These are phyloP conservation scores for Galago senegalensis DNA, from an alignment of 2,797 vertebrate genomes.

Conservation along the genomic window DNA sequence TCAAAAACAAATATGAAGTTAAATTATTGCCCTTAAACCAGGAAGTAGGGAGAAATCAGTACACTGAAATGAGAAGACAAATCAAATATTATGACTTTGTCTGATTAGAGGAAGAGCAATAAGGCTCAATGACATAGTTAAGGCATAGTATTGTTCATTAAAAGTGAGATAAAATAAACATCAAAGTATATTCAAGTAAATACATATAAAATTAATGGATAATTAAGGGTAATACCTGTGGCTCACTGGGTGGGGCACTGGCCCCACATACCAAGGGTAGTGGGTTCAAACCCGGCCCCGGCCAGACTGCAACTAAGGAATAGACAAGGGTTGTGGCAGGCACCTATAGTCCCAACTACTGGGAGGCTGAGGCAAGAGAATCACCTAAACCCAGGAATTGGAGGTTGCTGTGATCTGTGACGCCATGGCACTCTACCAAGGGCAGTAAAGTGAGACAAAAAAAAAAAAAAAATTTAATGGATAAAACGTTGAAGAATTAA, in stretches of 20 bases:
- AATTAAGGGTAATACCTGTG: background rate
- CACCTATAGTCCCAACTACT: too few relatives aligned
- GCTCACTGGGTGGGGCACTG: too few relatives aligned
- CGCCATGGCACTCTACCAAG: too few relatives aligned
- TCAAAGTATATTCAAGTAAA: constrained; percentile 3
- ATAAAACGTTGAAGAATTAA: constrained; percentile 7
- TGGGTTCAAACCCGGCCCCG: too few relatives aligned
- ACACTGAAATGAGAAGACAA: background rate
- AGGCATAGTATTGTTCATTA: too few relatives aligned
- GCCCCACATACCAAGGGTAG: too few relatives aligned
- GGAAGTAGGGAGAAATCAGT: background rate
- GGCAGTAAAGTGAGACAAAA: too few relatives aligned
- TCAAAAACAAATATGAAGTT: background rate
- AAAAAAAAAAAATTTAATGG: background rate
- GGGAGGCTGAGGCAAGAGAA: too few relatives aligned
- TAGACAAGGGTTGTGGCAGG: too few relatives aligned
- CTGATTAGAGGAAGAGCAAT: background rate
- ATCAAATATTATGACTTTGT: background rate
- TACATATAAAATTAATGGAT: background rate
- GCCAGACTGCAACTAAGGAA: too few relatives aligned
- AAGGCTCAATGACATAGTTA: background rate
- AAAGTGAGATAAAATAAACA: constrained; percentile 18
- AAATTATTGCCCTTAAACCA: constrained; percentile 11
- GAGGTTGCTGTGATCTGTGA: too few relatives aligned
- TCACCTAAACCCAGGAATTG: too few relatives aligned